phyloP scores from a whole-genome alignment of 2,888 invertebrate species.

The Limenitis camilla region DNA sequence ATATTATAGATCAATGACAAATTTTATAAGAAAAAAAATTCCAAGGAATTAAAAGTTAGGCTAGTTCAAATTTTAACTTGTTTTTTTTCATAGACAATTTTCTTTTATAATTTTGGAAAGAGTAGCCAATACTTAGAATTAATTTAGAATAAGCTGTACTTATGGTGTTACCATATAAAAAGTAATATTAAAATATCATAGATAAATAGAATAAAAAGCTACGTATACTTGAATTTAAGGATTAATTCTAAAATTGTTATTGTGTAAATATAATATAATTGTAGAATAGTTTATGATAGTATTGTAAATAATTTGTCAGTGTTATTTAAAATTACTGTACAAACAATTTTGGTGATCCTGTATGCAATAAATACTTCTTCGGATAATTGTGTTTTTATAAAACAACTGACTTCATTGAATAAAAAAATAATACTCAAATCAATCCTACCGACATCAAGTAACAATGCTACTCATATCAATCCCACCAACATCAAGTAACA shows the following conservation, averaged over 20 bases:
- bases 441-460: too few species aligned
- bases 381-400: slow-evolving; percentile 34
- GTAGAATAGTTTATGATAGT: slow-evolving; percentile 36
- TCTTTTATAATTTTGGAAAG: background rate
- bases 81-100: background rate
- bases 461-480: too few species aligned
- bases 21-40: slow-evolving; percentile 20
- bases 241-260: slow-evolving; percentile 41
- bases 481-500: too few species aligned
- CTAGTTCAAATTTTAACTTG: slow-evolving; percentile 15
- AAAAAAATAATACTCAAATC: too few species aligned
- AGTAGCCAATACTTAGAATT: background rate
- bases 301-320: slow-evolving; percentile 67
- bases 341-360: slow-evolving; percentile 66
- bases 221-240: slow-evolving; percentile 22
- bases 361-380: slow-evolving; percentile 72
- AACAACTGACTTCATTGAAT: too few species aligned
- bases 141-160: slow-evolving; percentile 3
- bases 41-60: slow-evolving; percentile 29
- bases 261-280: slow-evolving; percentile 52
- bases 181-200: slow-evolving; percentile 27
- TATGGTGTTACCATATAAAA: slow-evolving; percentile 12
- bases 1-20: slow-evolving; percentile 2
- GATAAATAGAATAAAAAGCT: slow-evolving; percentile 11
- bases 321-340: slow-evolving; percentile 66